These are phyloP conservation scores for Acomys russatus DNA, from an alignment of 2,797 vertebrate species.

Conservation along the genomic window DNA sequence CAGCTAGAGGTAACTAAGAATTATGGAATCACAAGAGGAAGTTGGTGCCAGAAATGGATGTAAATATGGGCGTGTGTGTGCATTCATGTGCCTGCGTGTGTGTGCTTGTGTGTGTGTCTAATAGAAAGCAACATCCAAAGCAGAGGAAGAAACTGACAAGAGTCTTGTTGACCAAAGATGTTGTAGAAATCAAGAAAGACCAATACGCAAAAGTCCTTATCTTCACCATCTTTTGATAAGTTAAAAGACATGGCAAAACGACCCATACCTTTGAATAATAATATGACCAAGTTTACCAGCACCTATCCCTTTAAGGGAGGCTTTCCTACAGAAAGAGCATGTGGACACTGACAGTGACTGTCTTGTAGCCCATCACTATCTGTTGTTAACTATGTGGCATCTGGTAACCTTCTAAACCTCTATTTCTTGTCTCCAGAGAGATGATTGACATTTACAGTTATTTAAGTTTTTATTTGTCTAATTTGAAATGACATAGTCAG, in stretches of 20 bases:
- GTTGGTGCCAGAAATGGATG: not conserved
- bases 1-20: not conserved
- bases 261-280: not conserved
- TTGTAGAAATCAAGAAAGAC: slow-evolving; percentile 12
- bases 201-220: not conserved
- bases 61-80: not conserved
- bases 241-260: not conserved
- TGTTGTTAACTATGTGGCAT: not conserved
- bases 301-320: slow-evolving; percentile 4
- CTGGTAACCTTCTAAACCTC: not conserved
- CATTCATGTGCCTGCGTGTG: not conserved
- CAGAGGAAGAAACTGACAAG: not conserved
- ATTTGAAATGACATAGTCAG: not conserved
- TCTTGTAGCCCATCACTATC: not conserved
- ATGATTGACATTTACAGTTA: not conserved
- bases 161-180: not conserved
- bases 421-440: not conserved
- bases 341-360: fast-evolving
- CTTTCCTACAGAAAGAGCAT: not conserved
- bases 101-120: not conserved
- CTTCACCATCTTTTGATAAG: slow-evolving; percentile 19
- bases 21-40: not conserved
- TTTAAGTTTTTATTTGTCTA: slow-evolving; percentile 31
- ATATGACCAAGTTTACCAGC: not conserved
- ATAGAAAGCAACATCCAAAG: not conserved